phyloP scores from a whole-genome alignment of 2,113 vertebrate species.

The Sebastes schlegelii region DNA sequence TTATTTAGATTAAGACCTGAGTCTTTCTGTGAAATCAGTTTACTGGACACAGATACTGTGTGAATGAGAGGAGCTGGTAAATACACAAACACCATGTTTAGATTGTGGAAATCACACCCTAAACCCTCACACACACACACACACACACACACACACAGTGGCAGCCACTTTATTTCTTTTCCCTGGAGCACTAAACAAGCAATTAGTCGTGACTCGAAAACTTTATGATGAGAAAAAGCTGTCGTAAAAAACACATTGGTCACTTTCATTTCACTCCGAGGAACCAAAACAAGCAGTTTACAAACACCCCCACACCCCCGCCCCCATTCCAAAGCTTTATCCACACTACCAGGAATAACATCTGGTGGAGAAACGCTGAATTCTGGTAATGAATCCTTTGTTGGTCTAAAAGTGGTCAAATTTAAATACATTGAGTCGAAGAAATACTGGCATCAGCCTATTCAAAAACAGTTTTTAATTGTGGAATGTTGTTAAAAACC shows the following conservation, averaged over 20 bases:
- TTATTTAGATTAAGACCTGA: too few relatives aligned
- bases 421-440: not conserved
- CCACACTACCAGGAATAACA: not conserved
- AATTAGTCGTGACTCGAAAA: slow-evolving; percentile 41
- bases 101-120: not conserved
- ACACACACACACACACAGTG: slow-evolving; percentile 9
- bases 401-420: not conserved
- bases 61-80: not conserved
- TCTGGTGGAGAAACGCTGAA: not conserved
- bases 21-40: not conserved
- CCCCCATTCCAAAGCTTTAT: not conserved
- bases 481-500: not conserved
- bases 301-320: not conserved
- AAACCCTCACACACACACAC: not conserved
- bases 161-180: slow-evolving; percentile 28
- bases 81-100: not conserved
- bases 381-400: not conserved
- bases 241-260: slow-evolving; percentile 40
- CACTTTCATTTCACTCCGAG: slow-evolving; percentile 54
- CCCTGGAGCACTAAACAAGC: slow-evolving; percentile 37
- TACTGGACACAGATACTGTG: not conserved
- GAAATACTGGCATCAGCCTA: not conserved
- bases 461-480: not conserved
- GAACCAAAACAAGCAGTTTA: slow-evolving; percentile 37
- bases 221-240: slow-evolving; percentile 50